phyloP scores from a whole-genome alignment of 2,113 vertebrate genomes.

The Notothenia rossii region DNA sequence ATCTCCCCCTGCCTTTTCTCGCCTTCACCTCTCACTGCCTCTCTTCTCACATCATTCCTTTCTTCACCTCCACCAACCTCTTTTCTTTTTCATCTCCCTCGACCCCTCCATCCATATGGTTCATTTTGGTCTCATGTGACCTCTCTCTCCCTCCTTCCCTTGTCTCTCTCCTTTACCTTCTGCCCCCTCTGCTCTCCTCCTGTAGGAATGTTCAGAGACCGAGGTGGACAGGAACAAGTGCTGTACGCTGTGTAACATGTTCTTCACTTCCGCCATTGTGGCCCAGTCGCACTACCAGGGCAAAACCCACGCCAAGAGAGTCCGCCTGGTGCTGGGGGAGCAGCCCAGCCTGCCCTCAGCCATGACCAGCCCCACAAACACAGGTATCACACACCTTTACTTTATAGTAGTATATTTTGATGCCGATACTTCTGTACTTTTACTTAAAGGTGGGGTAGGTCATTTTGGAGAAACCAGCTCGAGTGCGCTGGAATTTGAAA shows the following conservation, averaged over 20 bases:
- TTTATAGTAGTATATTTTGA: too few relatives aligned
- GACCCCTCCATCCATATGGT: slow-evolving; percentile 15
- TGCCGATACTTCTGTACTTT: too few relatives aligned
- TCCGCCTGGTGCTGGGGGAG: slow-evolving; percentile 86
- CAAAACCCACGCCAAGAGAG: slow-evolving; percentile 88
- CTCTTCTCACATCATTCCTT: slow-evolving; percentile 27
- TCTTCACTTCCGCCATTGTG: slow-evolving; percentile 90
- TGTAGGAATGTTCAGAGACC: slow-evolving; percentile 86
- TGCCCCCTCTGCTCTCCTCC: slow-evolving; percentile 18
- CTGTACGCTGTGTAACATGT: slow-evolving; percentile 90
- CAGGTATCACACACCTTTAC: slow-evolving; percentile 57
- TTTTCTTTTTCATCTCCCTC: slow-evolving; percentile 21
- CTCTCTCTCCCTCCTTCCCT: neutral
- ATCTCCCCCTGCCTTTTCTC: slow-evolving; percentile 27
- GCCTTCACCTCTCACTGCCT: slow-evolving; percentile 23
- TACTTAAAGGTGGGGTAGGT: too few relatives aligned
- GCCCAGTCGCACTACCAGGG: slow-evolving; percentile 90
- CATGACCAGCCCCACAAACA: slow-evolving; percentile 73
- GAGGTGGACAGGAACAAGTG: slow-evolving; percentile 90
- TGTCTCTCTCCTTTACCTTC: neutral
- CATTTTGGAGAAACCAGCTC: too few relatives aligned
- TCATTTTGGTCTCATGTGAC: slow-evolving; percentile 22
- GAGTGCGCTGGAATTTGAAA: too few relatives aligned
- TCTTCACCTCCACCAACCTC: slow-evolving; percentile 18
- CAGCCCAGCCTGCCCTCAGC: slow-evolving; percentile 72